Evolutionary conservation across 1,140 invertebrate species (phyloP), one percentile per base, ranked within the genome.

Genomic region (Prorops nasuta): DNA sequence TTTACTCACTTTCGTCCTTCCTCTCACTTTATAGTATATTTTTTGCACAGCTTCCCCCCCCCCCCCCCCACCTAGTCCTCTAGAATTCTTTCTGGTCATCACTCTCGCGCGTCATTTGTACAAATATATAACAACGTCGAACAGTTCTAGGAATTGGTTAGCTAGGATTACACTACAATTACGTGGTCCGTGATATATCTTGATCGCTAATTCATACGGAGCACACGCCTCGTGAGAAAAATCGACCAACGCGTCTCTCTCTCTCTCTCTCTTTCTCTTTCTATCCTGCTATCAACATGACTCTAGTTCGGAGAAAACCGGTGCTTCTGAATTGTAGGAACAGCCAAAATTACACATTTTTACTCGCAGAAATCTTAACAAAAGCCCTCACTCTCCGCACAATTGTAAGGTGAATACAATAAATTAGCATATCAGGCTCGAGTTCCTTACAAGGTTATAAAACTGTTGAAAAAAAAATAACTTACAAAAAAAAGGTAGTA

Each of bases 51-150:
- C 34, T 49, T 36, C 10, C 14, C 24, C 35, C 45, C 22, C 39
- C 19, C 24, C 41, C 49, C 45, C 40, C 34, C 18, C 37, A 48
- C 40, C 21, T 49, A 18, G 49, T 38, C 40, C 53, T 14, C 45
- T 49, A 22, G 15, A 28, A 6, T 10, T 28, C 10, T 28, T 28
- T 10, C 24, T 28, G 24, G 24, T 42, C 20, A 40, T 15, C 38
- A 21, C n/a, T 40, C 19, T n/a, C 10, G 6, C 38, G 31, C 16
- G 34, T 44, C 37, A 44, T 46, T 44, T 49, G 38, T 50, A 56
- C 43, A 56, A 57, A 60, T 54, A 51, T 57, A 54, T 60, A 40
- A 42, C 22, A 42, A 42, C 15, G 17, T 42, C n/a, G 20, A 42
- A 15, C 28, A 17, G 16, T 41, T 14, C 9, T 20, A 6, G 10